These are phyloP conservation scores for Astatoreochromis straeleni DNA, from an alignment of 2,113 vertebrate genomes.

Conservation along the genomic window DNA sequence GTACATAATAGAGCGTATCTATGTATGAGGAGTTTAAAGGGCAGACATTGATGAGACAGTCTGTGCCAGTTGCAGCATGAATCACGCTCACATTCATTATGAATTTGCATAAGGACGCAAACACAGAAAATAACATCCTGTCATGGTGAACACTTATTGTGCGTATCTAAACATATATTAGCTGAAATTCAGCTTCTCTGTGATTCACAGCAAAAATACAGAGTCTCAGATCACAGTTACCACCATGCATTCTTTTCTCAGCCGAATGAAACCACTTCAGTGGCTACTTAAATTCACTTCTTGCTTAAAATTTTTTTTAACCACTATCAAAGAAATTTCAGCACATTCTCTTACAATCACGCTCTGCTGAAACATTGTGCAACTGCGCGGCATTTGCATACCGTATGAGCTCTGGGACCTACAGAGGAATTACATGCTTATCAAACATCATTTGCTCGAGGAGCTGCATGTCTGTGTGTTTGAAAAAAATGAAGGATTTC, in stretches of 20 bases:
- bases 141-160: neutral
- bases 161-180: neutral
- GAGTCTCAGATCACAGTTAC: neutral
- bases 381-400: neutral
- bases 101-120: neutral
- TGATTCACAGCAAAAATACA: neutral
- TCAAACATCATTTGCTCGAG: neutral
- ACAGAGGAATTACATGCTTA: constrained; percentile 6
- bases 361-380: neutral
- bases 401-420: constrained; percentile 4
- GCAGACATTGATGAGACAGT: neutral
- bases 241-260: neutral
- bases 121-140: neutral
- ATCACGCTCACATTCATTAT: neutral
- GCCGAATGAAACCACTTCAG: neutral
- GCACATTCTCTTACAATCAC: neutral
- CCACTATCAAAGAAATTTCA: neutral
- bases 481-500: neutral
- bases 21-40: neutral
- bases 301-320: accelerated
- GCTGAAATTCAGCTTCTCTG: neutral
- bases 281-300: neutral
- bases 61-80: neutral
- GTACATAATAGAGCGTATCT: neutral
- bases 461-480: neutral